These are phyloP conservation scores for Notolabrus celidotus DNA, from an alignment of 2,797 vertebrate genomes.

Conservation along the genomic window DNA sequence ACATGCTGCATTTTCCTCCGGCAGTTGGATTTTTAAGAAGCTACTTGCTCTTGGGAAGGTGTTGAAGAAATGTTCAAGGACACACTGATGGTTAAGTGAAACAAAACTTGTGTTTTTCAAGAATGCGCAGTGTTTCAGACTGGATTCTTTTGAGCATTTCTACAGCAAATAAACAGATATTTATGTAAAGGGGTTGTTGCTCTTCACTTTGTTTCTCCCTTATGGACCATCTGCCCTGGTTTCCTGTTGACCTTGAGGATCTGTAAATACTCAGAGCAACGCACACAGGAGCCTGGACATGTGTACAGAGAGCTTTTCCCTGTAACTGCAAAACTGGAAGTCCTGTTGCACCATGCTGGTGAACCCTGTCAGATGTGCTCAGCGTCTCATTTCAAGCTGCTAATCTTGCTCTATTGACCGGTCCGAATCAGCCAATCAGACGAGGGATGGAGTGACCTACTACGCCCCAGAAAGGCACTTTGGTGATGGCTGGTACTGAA, in stretches of 20 bases:
- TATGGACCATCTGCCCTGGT: neutral
- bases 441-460: slow-evolving; percentile 50
- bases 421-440: slow-evolving; percentile 61
- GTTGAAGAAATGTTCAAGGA: neutral
- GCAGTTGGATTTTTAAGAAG: too few species aligned
- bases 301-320: slow-evolving; percentile 8
- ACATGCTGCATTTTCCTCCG: too few species aligned
- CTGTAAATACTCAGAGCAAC: neutral
- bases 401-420: slow-evolving; percentile 54
- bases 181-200: neutral
- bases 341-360: slow-evolving; percentile 8
- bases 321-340: slow-evolving; percentile 26
- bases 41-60: neutral
- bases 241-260: slow-evolving; percentile 15
- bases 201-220: slow-evolving; percentile 2
- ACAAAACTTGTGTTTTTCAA: neutral
- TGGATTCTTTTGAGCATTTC: neutral
- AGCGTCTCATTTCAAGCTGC: slow-evolving; percentile 57
- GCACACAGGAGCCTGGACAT: neutral
- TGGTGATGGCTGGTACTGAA: slow-evolving; percentile 56
- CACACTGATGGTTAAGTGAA: neutral
- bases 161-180: neutral
- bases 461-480: slow-evolving; percentile 44
- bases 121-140: neutral
- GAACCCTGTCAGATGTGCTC: slow-evolving; percentile 60